Conservation (phyloP, 2,113 vertebrate genomes). For the Heteronetta atricapilla region DNA sequence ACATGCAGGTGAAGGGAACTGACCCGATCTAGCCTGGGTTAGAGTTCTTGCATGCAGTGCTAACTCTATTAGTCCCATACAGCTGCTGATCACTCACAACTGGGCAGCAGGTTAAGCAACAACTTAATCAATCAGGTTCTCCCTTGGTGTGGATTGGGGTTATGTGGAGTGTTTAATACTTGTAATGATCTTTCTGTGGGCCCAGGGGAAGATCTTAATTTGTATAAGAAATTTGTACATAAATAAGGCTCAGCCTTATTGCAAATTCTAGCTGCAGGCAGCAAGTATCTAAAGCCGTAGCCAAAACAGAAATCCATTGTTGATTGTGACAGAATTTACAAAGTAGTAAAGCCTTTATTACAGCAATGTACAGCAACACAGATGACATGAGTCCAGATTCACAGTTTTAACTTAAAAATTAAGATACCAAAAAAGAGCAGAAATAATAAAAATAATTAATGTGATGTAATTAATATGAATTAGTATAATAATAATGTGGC, state of each 20-base stretch:
- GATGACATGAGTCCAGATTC: neutral
- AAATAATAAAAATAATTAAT: neutral
- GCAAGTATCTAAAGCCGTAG: neutral
- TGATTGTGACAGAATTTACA: neutral
- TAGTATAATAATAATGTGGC: too few species aligned
- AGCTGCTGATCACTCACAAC: rapidly evolving
- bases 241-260: neutral
- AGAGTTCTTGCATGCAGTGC: neutral
- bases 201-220: rapidly evolving
- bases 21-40: neutral
- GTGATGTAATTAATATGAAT: too few species aligned
- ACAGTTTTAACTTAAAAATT: neutral
- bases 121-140: neutral
- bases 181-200: rapidly evolving
- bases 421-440: neutral
- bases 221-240: neutral
- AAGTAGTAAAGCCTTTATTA: neutral
- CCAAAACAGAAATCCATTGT: neutral
- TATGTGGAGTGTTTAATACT: neutral
- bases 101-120: neutral
- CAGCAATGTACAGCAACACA: neutral
- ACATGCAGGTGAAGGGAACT: rapidly evolving
- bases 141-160: rapidly evolving
- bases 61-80: neutral
- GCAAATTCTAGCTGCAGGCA: neutral